Conservation (phyloP, 2,797 vertebrate genomes). For the Mormyrus proboscirostris region DNA sequence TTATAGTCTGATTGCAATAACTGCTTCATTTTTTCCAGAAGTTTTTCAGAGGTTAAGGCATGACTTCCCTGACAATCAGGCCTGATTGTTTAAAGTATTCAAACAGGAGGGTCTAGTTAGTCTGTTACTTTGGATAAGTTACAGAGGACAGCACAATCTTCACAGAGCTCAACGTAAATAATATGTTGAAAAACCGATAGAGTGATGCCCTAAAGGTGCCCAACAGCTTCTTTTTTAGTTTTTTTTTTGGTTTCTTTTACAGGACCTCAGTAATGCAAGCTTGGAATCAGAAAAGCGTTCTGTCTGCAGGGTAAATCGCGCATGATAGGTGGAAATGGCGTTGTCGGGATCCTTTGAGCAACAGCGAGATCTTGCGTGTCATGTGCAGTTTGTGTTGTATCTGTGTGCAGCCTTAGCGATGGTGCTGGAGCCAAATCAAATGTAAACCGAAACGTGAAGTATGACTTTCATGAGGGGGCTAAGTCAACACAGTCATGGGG, state of each 20-base stretch:
- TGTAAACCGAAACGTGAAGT: not conserved
- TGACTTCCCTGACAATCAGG: not conserved
- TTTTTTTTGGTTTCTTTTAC: not conserved
- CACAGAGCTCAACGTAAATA: not conserved
- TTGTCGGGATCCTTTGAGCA: not conserved
- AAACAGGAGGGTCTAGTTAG: not conserved
- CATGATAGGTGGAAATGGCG: not conserved
- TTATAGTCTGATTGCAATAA: not conserved
- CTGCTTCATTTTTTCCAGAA: not conserved
- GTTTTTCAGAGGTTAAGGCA: not conserved
- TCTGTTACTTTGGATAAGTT: not conserved
- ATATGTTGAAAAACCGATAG: not conserved
- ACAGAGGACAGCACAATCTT: not conserved
- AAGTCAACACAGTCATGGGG: not conserved
- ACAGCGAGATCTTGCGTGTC: not conserved
- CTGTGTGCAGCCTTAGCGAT: not conserved
- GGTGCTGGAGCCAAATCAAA: not conserved
- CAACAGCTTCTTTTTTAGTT: not conserved
- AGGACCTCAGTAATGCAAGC: not conserved
- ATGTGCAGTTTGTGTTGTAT: not conserved
- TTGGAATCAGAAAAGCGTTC: not conserved
- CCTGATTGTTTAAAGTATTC: not conserved
- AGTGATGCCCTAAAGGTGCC: not conserved
- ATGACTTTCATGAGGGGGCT: not conserved
- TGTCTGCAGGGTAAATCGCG: not conserved